Evolutionary conservation across 2,888 invertebrate species (phyloP), one percentile per base, ranked within the genome.

Genomic region (Thymelicus sylvestris): DNA sequence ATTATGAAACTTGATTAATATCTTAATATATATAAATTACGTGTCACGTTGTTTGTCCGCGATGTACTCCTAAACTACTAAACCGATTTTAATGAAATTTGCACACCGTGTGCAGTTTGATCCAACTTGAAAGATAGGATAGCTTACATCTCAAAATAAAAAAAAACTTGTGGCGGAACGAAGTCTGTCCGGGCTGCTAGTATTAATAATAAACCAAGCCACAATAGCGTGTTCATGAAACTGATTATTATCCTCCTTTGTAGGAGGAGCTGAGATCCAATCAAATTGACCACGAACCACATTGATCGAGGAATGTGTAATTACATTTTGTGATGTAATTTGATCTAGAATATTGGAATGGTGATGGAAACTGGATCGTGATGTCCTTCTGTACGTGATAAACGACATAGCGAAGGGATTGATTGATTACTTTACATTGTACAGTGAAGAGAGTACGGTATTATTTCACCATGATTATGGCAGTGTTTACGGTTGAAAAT

Each of bases 201-300:
- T n/a, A n/a, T n/a, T n/a, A n/a, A n/a, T 19, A 52, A 19, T 52
- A 52, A 52, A 52, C 50, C 7, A 52, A 19, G 8, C 8, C 0
- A 19, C 15, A 7, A 15, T 15, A 19, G 39, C 60, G 6, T 15
- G 10, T 39, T 39, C 0, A 41, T 65, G 8, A n/a, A 44, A 61
- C 61, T 48, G 6, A 15, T 31, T 15, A 48, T 24, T 48, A n/a
- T 24, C 12, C 24, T 13, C 63, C n/a, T 48, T 38, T 63, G 63
- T 38, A 8, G 50, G 41, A 19, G 61, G 19, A 50, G 41, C 55
- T 24, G 6, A 48, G n/a, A 39, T 48, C 15, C 39, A 65, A 55
- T 65, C 55, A 65, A 62, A 65, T 55, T 41, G 65, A 65, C 65
- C 52, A 48, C 65, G 55, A 55, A 65, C 65, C 41, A 48, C 65